Base-by-base conservation (phyloP, 2,888 invertebrate genomes). In the Balanococcus diminutus region DNA sequence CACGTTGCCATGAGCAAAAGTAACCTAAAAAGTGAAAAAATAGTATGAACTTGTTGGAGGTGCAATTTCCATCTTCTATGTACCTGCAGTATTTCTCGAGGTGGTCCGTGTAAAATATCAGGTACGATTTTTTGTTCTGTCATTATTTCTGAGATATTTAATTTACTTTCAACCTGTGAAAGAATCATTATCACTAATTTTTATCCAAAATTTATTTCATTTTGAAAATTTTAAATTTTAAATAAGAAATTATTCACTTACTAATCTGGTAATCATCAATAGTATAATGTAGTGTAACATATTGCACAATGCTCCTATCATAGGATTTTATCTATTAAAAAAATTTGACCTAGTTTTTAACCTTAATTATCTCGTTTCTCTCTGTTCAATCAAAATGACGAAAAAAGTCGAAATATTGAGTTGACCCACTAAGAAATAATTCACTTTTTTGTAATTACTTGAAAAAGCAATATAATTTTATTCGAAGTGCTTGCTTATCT, bases 71-170 rank as follows among this genome's bases (percentile, higher is more conserved):
- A n/a, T n/a, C n/a, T n/a, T n/a, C n/a, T n/a, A 56, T 22, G 22
- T 79, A 79, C 75, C 3, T 79, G 75, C 36, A 79, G 22, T 1
- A 79, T 6, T 16, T 79, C 75, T 36, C 11, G 36, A n/a, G 75
- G 36, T 36, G 75, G 9, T 3, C 36, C 11, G 19, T 11, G 32
- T 36, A 79, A 36, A 8, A 79, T 36, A 22, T 79, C 75, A 4
- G 75, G 75, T 11, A 79, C 19, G 11, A 79, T 36, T 79, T 36
- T 36, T 19, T 36, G 75, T 3, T 79, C 75, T 32, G 5, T 79
- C 75, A 79, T 36, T 32, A 79, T 36, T 36, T 79, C 36, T 19
- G 75, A 19, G 36, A 79, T 79, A 9, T 79, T 79, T n/a, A 36
- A 36, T 36, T 36, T 36, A 9, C 36, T 9, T 1, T 79, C 36